Evolutionary conservation across 2,888 invertebrate species (phyloP).

Genomic region (Eupelmus urozonus): DNA sequence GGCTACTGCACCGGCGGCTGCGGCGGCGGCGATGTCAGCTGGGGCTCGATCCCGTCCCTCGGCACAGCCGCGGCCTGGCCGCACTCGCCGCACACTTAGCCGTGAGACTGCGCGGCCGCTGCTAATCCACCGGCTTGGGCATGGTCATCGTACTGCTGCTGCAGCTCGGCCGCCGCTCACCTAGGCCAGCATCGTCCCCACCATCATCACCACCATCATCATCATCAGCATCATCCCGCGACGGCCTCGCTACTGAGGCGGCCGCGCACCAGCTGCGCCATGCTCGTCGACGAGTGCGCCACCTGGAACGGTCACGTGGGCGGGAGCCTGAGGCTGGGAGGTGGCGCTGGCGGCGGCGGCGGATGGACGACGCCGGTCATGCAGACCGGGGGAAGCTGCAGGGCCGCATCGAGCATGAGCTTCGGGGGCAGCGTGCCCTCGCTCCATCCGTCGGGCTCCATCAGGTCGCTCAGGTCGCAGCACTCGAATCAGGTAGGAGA

Average conservation of each 20-base stretch:
- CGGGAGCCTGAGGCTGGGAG: too few species aligned
- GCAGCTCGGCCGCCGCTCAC: too few species aligned
- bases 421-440: conserved; percentile 75
- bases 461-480: conserved; percentile 73
- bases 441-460: conserved; percentile 73
- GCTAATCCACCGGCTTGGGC: too few species aligned
- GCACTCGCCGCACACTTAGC: too few species aligned
- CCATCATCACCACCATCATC: not conserved
- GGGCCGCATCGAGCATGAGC: conserved; percentile 74
- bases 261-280: conserved; percentile 47
- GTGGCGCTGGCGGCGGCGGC: conserved; percentile 59
- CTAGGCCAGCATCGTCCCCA: not conserved
- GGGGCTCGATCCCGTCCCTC: too few species aligned
- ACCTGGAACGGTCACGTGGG: conserved; percentile 15
- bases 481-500: conserved; percentile 73
- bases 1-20: too few species aligned
- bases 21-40: too few species aligned
- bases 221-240: not conserved
- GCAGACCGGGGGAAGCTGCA: too few species aligned
- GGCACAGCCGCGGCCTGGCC: too few species aligned
- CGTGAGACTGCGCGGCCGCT: too few species aligned
- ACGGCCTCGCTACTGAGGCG: not conserved
- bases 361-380: conserved; percentile 74
- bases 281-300: conserved; percentile 73
- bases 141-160: too few species aligned